Evolutionary conservation across 2,797 vertebrate genomes (phyloP).

Genomic region (Mionectes olivaceus): DNA sequence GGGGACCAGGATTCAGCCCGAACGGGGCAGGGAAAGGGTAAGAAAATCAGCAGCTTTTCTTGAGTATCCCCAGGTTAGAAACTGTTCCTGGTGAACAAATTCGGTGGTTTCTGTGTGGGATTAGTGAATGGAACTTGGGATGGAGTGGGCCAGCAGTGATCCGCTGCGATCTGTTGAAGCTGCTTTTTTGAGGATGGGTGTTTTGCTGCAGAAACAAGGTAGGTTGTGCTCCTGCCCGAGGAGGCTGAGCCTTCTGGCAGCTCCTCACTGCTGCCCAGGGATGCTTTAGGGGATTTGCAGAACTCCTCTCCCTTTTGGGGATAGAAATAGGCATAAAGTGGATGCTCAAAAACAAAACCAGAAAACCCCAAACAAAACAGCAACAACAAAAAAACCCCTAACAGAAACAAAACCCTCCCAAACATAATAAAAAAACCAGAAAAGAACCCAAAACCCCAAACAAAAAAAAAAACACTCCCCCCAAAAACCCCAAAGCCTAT

Average conservation of each 20-base stretch:
- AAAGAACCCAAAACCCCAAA: neutral
- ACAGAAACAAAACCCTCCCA: neutral
- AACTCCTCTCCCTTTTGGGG: neutral
- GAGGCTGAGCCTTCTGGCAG: neutral
- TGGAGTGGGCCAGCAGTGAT: neutral
- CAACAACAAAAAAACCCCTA: neutral
- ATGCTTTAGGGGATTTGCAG: neutral
- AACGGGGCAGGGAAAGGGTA: neutral
- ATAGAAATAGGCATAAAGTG: neutral
- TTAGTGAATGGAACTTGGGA: neutral
- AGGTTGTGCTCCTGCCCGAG: neutral
- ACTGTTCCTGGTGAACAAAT: no score
- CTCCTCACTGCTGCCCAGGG: neutral
- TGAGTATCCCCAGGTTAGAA: neutral
- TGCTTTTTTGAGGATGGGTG: neutral
- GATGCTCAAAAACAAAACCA: neutral
- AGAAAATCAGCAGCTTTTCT: neutral
- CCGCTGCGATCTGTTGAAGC: rapidly evolving
- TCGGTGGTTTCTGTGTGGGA: neutral
- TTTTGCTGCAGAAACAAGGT: neutral
- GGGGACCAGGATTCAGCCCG: neutral
- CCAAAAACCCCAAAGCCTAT: neutral
- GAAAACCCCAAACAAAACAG: neutral
- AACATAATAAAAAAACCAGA: neutral
- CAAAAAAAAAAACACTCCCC: neutral